Percentiles rank a stretch among this genome's conserved stretches.
Conservation (phyloP, 1,140 invertebrate species). For the Ectropis grisescens region DNA sequence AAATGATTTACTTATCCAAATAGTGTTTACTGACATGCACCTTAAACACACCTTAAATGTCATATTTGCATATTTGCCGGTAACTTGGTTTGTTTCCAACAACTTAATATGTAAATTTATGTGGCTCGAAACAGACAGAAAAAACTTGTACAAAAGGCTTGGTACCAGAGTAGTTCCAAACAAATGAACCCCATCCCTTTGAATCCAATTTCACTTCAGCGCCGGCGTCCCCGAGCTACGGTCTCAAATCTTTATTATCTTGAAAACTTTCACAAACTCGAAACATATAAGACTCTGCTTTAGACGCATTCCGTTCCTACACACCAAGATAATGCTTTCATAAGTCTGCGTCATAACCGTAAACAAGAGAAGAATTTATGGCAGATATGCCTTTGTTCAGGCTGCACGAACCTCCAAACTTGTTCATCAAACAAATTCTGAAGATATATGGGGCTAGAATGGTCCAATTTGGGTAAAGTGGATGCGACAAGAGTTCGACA, state of each 20-base stretch:
- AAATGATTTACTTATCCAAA: too few species aligned
- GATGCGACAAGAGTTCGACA: conserved; percentile 55
- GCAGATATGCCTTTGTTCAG: conserved; percentile 43
- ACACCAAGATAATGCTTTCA: conserved; percentile 20
- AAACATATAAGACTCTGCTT: conserved; percentile 22
- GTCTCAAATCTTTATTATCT: conserved; percentile 28
- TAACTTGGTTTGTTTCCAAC: too few species aligned
- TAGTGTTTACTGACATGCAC: too few species aligned
- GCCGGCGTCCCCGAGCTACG: too few species aligned
- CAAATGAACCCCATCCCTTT: too few species aligned
- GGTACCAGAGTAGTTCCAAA: too few species aligned
- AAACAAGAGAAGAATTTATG: conserved; percentile 39
- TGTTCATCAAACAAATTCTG: conserved; percentile 53
- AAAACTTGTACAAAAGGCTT: too few species aligned
- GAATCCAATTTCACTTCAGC: too few species aligned
- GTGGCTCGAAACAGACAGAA: too few species aligned
- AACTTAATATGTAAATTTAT: too few species aligned
- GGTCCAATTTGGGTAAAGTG: conserved; percentile 61
- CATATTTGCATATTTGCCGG: too few species aligned
- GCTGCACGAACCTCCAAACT: conserved; percentile 30
- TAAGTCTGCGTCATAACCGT: conserved; percentile 33
- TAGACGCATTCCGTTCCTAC: conserved; percentile 17
- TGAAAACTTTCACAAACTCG: conserved; percentile 19
- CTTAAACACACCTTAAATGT: too few species aligned
- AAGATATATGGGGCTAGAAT: conserved; percentile 56